A percentile compares a stretch with the other conserved stretches of the same genome.
Conservation (phyloP, 2,113 vertebrate genomes). For the Alaudala cheleensis region DNA sequence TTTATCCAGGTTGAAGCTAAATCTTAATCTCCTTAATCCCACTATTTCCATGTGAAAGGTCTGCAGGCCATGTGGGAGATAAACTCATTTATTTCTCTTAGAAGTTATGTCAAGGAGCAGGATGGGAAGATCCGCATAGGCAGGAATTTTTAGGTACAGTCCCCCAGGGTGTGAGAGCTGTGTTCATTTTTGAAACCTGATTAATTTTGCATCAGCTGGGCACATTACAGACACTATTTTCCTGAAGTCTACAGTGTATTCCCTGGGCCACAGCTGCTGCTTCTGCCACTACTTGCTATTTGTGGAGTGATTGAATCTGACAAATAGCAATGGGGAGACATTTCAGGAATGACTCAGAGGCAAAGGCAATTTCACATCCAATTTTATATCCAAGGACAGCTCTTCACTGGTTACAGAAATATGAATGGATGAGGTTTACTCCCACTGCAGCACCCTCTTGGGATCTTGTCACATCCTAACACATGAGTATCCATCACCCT, state of each 20-base stretch:
- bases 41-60: constrained; percentile 62
- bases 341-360: constrained; percentile 54
- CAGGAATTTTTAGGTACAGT: constrained; percentile 62
- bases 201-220: constrained; percentile 63
- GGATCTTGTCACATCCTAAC: not conserved
- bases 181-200: constrained; percentile 59
- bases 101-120: constrained; percentile 48
- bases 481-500: not conserved
- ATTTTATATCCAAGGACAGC: constrained; percentile 42
- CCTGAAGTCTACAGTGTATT: constrained; percentile 35
- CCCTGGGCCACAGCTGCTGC: constrained; percentile 51
- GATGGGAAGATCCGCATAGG: not conserved
- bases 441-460: not conserved
- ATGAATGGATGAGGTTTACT: not conserved
- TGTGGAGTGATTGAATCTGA: constrained; percentile 44
- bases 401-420: constrained; percentile 8
- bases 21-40: constrained; percentile 60
- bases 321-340: constrained; percentile 41
- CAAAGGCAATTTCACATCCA: constrained; percentile 43
- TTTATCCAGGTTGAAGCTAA: constrained; percentile 61
- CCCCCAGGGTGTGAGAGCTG: not conserved
- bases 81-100: constrained; percentile 55
- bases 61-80: constrained; percentile 37
- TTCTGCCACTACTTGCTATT: constrained; percentile 48
- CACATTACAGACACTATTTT: constrained; percentile 54